These are phyloP conservation scores for Mythimna albipuncta DNA, from an alignment of 2,888 invertebrate genomes.

Conservation along the genomic window DNA sequence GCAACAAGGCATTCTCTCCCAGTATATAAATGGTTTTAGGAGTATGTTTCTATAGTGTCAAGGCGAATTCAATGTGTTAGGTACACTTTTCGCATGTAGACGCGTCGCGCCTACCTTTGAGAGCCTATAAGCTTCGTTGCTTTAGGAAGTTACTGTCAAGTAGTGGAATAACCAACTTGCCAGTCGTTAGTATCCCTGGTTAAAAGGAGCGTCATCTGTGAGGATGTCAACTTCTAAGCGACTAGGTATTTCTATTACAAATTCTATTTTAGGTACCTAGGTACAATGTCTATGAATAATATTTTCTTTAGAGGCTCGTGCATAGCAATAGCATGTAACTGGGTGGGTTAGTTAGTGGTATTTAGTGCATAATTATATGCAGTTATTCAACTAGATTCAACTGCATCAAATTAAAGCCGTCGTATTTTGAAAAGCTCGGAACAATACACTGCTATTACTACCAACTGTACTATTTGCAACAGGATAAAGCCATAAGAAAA, in stretches of 20 bases:
- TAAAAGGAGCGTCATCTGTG: background rate
- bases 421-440: constrained; percentile 12
- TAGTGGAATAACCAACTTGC: background rate
- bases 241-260: constrained; percentile 8
- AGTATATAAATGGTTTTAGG: no score
- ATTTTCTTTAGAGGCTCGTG: constrained; percentile 13
- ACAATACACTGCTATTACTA: constrained; percentile 17
- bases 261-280: constrained; percentile 1
- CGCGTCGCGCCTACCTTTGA: background rate
- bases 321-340: constrained; percentile 23
- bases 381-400: constrained; percentile 2
- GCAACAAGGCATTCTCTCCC: no score
- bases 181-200: background rate
- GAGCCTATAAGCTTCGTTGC: constrained; percentile 1
- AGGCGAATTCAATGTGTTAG: no score
- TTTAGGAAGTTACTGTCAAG: background rate
- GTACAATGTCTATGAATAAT: constrained; percentile 3
- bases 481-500: constrained; percentile 30
- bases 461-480: constrained; percentile 34
- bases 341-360: constrained; percentile 1
- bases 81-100: background rate
- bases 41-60: background rate
- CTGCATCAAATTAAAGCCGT: constrained; percentile 7
- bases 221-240: background rate
- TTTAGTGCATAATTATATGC: constrained; percentile 19